Conservation (phyloP, 2,888 invertebrate species). For the Erynnis tages region DNA sequence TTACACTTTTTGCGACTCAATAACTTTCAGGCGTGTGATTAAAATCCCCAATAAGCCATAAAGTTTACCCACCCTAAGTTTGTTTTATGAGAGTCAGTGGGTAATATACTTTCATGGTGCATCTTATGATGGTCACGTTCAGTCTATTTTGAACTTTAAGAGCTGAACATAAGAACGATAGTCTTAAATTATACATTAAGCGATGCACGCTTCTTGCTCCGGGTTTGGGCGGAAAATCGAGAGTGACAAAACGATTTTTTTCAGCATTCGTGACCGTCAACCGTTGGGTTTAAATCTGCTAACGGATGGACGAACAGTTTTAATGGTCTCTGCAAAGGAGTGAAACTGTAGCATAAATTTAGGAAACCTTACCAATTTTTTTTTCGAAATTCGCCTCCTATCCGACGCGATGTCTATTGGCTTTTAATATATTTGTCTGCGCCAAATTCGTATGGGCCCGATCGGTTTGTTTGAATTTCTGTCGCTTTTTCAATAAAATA, state of each 20-base stretch:
- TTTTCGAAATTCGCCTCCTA: constrained; percentile 49
- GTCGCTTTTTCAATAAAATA: constrained; percentile 32
- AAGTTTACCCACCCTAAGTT: constrained; percentile 21
- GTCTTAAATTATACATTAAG: not conserved
- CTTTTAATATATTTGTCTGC: constrained; percentile 68
- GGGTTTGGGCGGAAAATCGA: constrained; percentile 52
- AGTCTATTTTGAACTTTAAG: not conserved
- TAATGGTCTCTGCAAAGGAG: constrained; percentile 68
- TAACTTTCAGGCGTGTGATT: constrained; percentile 31
- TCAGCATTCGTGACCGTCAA: constrained; percentile 61
- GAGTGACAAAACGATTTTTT: constrained; percentile 59
- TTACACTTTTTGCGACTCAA: constrained; percentile 4
- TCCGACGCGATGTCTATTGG: constrained; percentile 51
- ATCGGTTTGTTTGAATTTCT: constrained; percentile 43
- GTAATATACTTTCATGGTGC: constrained; percentile 21
- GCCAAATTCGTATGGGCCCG: constrained; percentile 39
- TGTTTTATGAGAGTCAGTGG: constrained; percentile 20
- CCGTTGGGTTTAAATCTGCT: constrained; percentile 67
- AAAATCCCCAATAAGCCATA: constrained; percentile 30
- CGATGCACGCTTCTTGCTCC: constrained; percentile 19
- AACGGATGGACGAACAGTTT: constrained; percentile 69
- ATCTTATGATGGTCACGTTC: not conserved
- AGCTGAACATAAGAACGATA: not conserved
- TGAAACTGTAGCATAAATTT: constrained; percentile 63
- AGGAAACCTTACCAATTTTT: constrained; percentile 55